Evolutionary conservation across 2,113 vertebrate genomes (phyloP).

Genomic region (Isurus oxyrinchus): DNA sequence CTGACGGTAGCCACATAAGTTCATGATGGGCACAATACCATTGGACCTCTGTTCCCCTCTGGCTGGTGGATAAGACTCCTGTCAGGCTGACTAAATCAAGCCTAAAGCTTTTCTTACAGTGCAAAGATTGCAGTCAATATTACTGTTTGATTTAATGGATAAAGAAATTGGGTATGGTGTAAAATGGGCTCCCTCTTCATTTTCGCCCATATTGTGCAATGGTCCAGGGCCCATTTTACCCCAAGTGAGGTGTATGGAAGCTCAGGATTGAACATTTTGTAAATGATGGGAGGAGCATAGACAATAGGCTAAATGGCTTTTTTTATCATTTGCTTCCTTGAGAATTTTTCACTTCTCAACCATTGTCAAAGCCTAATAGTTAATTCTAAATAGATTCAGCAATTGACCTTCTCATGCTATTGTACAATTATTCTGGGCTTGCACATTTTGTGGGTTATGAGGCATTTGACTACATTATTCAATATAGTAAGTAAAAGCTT

Average conservation of each 20-base stretch:
- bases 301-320: background rate
- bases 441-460: background rate
- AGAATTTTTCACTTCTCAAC: background rate
- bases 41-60: too few species aligned
- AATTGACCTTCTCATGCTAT: background rate
- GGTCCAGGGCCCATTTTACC: background rate
- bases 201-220: background rate
- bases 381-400: background rate
- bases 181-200: background rate
- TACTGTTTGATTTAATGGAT: background rate
- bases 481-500: background rate
- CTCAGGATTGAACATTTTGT: background rate
- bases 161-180: background rate
- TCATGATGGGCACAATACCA: too few species aligned
- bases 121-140: background rate
- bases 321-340: background rate
- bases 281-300: background rate
- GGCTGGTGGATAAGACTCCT: too few species aligned
- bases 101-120: background rate
- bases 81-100: too few species aligned
- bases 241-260: background rate
- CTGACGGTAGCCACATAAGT: too few species aligned
- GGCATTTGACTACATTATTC: background rate
- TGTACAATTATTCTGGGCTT: background rate
- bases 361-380: background rate